Conservation (phyloP, 1,140 invertebrate species). For the Scaptomyza pallida region DNA sequence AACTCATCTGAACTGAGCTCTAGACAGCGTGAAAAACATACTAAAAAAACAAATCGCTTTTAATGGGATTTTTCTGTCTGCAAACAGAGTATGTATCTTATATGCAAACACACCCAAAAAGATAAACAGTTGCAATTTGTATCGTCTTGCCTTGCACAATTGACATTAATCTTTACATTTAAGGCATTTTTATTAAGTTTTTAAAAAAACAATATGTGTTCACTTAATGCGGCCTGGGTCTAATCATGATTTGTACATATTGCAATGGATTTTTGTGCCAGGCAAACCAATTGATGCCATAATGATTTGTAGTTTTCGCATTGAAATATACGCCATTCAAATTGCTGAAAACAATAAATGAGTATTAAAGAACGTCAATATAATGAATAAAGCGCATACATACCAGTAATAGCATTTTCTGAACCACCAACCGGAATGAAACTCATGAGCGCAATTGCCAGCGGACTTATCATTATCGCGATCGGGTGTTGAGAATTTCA, state of each 20-base stretch:
- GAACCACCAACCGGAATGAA: conserved; percentile 39
- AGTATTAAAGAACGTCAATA: too few relatives aligned
- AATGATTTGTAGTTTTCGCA: conserved; percentile 12
- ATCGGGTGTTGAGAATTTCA: conserved; percentile 22
- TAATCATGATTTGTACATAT: conserved; percentile 23
- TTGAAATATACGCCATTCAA: conserved; percentile 15
- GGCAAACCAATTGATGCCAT: conserved; percentile 35
- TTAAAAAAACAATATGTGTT: too few relatives aligned
- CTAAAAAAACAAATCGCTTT: conserved; percentile 61
- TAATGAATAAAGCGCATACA: too few relatives aligned
- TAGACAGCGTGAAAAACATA: conserved; percentile 41
- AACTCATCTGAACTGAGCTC: background rate
- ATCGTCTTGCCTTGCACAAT: background rate
- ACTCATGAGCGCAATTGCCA: conserved; percentile 17
- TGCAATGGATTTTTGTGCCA: conserved; percentile 27
- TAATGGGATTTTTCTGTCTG: conserved; percentile 73
- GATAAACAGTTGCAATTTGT: background rate
- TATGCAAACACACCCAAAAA: background rate
- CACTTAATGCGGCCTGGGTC: conserved; percentile 8
- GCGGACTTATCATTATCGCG: background rate
- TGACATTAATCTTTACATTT: too few relatives aligned
- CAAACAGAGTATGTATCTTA: background rate
- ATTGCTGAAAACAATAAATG: conserved; percentile 12
- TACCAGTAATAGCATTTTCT: conserved; percentile 20
- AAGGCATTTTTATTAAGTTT: background rate